Evolutionary conservation across 35 echinoderm and acorn worm species (phyloP).

Genomic region (Stichopus chloronotus): DNA sequence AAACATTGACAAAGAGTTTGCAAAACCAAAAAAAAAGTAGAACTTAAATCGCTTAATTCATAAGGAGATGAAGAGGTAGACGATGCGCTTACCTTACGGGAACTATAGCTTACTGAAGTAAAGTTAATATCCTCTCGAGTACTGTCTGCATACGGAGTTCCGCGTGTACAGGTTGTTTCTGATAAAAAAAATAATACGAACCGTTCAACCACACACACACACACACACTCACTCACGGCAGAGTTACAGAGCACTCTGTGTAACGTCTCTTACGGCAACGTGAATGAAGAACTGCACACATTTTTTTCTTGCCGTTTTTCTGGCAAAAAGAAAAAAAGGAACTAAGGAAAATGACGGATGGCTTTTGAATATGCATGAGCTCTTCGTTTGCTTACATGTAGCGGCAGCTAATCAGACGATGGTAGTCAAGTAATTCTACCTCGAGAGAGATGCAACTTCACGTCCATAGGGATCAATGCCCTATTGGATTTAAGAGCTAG

Average conservation of each 20-base stretch:
- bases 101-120: neutral
- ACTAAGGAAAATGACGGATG: no score
- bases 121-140: neutral
- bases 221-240: neutral
- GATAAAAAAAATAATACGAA: neutral
- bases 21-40: no score
- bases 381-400: no score
- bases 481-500: constrained; percentile 11
- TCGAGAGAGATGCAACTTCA: neutral
- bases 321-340: constrained; percentile 10
- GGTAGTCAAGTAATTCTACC: neutral
- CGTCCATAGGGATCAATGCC: constrained; percentile 49
- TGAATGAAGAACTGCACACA: neutral
- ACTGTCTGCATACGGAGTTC: neutral
- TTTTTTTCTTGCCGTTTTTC: neutral
- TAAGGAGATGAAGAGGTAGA: no score
- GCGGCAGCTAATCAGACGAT: constrained; percentile 28
- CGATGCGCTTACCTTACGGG: no score
- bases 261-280: constrained; percentile 26
- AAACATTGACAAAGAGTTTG: no score
- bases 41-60: no score
- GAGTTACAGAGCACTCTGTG: neutral
- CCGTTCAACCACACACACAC: neutral
- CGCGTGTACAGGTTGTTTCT: neutral
- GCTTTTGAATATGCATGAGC: constrained; percentile 45